Evolutionary conservation across 2,888 invertebrate genomes (phyloP).

Genomic region (Acheta domesticus): DNA sequence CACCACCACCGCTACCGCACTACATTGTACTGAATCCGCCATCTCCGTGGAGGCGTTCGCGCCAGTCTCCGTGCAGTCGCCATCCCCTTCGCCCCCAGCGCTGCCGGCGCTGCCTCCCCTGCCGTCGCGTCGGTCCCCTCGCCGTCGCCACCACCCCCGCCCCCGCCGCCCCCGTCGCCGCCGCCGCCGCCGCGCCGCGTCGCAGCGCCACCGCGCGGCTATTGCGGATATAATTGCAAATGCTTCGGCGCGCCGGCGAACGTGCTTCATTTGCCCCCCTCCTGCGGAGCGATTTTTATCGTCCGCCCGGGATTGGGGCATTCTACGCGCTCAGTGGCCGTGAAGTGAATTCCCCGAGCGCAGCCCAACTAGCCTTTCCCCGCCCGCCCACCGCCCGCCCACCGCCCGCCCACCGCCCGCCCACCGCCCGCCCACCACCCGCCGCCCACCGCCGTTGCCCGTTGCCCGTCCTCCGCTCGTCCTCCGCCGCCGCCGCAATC

Average conservation of each 20-base stretch:
- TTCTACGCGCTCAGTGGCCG: background rate
- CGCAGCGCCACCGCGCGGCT: background rate
- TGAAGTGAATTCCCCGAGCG: conserved; percentile 3
- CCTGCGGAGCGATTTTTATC: background rate
- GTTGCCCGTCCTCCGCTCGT: background rate
- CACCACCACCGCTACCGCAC: too few species aligned
- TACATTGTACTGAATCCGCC: too few species aligned
- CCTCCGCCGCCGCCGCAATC: background rate
- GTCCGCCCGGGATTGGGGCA: conserved; percentile 11
- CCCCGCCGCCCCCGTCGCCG: background rate
- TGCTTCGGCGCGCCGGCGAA: background rate
- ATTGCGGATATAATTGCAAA: conserved; percentile 18
- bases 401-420: background rate
- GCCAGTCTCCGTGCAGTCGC: too few species aligned
- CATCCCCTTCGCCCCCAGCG: too few species aligned
- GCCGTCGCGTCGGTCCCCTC: background rate
- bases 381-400: background rate
- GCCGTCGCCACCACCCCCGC: background rate
- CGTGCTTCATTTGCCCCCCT: conserved; percentile 5
- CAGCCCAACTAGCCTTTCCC: background rate
- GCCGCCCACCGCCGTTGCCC: background rate
- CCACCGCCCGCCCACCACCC: background rate
- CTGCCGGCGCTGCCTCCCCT: background rate
- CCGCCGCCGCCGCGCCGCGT: background rate
- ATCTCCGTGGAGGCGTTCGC: too few species aligned